These are phyloP conservation scores for Drosophila fungiperda DNA, from an alignment of 2,888 invertebrate species.

Conservation along the genomic window DNA sequence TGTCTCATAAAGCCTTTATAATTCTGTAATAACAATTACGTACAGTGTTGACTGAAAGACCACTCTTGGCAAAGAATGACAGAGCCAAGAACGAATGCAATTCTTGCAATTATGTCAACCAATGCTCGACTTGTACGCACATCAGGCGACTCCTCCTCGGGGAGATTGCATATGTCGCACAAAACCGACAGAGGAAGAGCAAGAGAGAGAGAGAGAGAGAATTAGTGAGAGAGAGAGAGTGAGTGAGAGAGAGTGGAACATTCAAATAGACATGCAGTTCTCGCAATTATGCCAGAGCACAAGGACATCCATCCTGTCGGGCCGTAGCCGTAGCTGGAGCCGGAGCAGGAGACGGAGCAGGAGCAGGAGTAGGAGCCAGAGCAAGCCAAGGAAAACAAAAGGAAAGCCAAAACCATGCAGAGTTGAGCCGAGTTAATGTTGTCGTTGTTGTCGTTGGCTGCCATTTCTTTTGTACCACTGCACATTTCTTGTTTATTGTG, in stretches of 20 bases:
- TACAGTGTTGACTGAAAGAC: slow-evolving; percentile 37
- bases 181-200: background rate
- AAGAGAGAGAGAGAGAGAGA: background rate
- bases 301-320: slow-evolving; percentile 44
- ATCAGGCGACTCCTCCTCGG: slow-evolving; percentile 18
- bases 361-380: background rate
- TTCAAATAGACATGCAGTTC: slow-evolving; percentile 44
- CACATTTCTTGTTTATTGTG: slow-evolving; percentile 78
- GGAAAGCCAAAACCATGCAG: slow-evolving; percentile 16
- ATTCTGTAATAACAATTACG: slow-evolving; percentile 50
- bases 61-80: slow-evolving; percentile 30
- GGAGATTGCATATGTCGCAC: slow-evolving; percentile 37
- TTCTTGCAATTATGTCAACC: slow-evolving; percentile 73
- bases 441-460: slow-evolving; percentile 31
- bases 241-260: slow-evolving; percentile 9
- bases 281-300: slow-evolving; percentile 49
- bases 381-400: slow-evolving; percentile 1
- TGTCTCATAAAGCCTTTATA: slow-evolving; percentile 23
- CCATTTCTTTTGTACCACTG: slow-evolving; percentile 63
- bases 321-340: slow-evolving; percentile 2
- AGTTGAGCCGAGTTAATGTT: slow-evolving; percentile 61
- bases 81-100: slow-evolving; percentile 51
- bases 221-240: background rate
- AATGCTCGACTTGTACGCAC: slow-evolving; percentile 44
- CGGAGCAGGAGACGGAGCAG: background rate